A percentile compares a stretch with the other conserved stretches of the same genome.
Conservation (phyloP, 2,888 invertebrate genomes). For the Imbricaverruca yamaguchii region DNA sequence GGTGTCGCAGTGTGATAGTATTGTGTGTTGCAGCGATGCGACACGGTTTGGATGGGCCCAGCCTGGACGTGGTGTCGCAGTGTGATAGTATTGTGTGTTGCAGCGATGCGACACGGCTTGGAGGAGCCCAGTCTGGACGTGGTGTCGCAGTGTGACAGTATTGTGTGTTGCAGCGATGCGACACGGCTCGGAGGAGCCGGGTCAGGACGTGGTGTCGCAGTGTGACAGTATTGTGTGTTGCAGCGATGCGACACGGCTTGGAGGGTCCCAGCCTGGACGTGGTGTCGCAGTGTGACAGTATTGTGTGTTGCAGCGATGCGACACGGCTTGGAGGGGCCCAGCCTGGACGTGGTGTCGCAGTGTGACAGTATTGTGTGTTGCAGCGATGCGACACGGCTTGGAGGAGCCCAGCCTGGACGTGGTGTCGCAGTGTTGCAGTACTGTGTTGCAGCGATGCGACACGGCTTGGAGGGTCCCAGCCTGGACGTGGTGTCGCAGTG, state of each 20-base stretch:
- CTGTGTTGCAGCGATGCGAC: slow-evolving; percentile 46
- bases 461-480: slow-evolving; percentile 75
- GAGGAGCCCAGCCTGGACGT: background rate
- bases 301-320: slow-evolving; percentile 45
- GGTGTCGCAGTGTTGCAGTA: background rate
- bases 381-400: background rate
- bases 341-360: slow-evolving; percentile 76
- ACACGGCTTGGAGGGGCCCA: slow-evolving; percentile 74
- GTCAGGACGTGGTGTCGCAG: slow-evolving; percentile 76
- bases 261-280: background rate
- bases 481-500: slow-evolving; percentile 73
- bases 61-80: slow-evolving; percentile 76
- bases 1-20: background rate
- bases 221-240: no score
- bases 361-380: no score
- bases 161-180: slow-evolving; percentile 45
- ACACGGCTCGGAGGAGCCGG: slow-evolving; percentile 74
- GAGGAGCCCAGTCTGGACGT: background rate
- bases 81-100: no score
- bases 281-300: background rate
- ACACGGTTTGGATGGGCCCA: slow-evolving; percentile 74
- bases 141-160: background rate
- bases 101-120: background rate
- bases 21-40: slow-evolving; percentile 45
- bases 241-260: background rate